Evolutionary conservation across 2,888 invertebrate species (phyloP).

Genomic region (Eupeodes luniger): DNA sequence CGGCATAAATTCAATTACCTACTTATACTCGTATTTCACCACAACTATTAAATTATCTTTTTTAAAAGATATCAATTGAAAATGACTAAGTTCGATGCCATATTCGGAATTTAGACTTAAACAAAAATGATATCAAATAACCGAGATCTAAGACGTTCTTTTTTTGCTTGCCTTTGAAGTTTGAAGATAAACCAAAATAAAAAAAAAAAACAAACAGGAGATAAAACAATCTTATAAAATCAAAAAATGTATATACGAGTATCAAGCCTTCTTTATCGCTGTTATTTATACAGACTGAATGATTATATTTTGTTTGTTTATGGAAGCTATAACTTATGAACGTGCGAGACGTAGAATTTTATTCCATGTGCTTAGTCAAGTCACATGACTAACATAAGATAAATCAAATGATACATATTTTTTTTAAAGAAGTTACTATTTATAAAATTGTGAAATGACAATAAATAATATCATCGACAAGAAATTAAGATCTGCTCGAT

Average conservation of each 20-base stretch:
- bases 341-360: not conserved
- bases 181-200: not conserved
- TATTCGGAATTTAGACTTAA: conserved; percentile 38
- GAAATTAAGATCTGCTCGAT: too few species aligned
- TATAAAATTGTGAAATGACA: not conserved
- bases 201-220: not conserved
- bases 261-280: not conserved
- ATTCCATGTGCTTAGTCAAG: not conserved
- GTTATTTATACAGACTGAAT: not conserved
- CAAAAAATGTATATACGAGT: not conserved
- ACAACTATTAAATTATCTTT: not conserved
- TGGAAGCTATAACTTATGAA: conserved; percentile 5
- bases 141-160: not conserved
- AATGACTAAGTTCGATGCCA: conserved; percentile 28
- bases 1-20: not conserved
- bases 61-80: not conserved
- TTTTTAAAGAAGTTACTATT: not conserved
- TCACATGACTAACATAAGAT: not conserved
- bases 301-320: conserved; percentile 15
- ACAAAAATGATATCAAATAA: conserved; percentile 8
- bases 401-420: not conserved
- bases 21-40: conserved; percentile 15
- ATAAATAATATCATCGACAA: too few species aligned
- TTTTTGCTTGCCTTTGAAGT: not conserved
- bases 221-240: not conserved